These are phyloP conservation scores for Therioaphis trifolii DNA, from an alignment of 2,888 invertebrate genomes.

Conservation along the genomic window DNA sequence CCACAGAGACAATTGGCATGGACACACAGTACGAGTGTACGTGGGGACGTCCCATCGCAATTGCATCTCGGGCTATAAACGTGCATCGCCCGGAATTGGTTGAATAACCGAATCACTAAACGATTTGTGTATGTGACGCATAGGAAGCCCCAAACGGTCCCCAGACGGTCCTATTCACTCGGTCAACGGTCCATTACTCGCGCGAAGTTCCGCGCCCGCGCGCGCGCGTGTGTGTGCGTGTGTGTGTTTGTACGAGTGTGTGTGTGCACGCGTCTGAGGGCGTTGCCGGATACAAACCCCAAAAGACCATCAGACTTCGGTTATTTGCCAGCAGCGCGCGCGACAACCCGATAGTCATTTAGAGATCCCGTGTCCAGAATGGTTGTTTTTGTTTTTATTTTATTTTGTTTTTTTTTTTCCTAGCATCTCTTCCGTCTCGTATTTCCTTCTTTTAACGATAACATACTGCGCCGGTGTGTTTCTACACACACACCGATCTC, in stretches of 20 bases:
- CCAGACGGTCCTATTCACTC: slow-evolving; percentile 62
- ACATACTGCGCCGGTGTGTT: no score
- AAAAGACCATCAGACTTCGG: slow-evolving; percentile 48
- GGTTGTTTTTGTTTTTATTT: neutral
- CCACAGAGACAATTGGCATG: slow-evolving; percentile 18
- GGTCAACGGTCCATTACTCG: slow-evolving; percentile 59
- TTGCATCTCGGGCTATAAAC: slow-evolving; percentile 42
- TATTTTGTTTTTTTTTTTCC: neutral
- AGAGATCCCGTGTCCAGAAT: slow-evolving; percentile 3
- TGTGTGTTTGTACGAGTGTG: neutral
- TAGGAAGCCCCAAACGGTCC: slow-evolving; percentile 54
- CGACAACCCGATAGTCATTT: slow-evolving; percentile 48
- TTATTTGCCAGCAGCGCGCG: slow-evolving; percentile 43
- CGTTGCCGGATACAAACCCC: slow-evolving; percentile 54
- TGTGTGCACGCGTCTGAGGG: slow-evolving; percentile 33
- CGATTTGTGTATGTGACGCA: slow-evolving; percentile 61
- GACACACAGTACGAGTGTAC: neutral
- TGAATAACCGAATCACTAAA: slow-evolving; percentile 63
- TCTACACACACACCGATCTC: no score
- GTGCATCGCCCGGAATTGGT: slow-evolving; percentile 52
- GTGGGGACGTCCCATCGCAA: slow-evolving; percentile 55
- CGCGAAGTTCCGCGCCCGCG: neutral
- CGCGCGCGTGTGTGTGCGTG: neutral
- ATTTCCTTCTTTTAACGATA: neutral
- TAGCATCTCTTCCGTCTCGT: neutral